A percentile compares a stretch with the other conserved stretches of the same genome.
Evolutionary conservation across 2,888 invertebrate species (phyloP).

Genomic region (Saturnia japonica): DNA sequence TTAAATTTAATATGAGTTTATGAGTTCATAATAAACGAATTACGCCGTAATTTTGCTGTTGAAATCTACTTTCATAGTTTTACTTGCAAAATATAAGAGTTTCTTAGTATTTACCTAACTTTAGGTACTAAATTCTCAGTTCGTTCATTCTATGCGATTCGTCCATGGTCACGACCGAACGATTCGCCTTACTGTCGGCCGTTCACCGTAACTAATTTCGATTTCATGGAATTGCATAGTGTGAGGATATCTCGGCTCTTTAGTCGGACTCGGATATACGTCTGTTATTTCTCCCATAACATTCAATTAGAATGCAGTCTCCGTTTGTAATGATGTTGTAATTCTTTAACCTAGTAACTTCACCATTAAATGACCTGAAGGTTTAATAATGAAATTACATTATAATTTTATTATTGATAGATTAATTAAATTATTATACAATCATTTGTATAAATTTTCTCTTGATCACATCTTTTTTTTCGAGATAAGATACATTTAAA

Average conservation of each 20-base stretch:
- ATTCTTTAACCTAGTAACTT: neutral
- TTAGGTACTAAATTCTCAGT: slow-evolving; percentile 10
- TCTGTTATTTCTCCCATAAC: slow-evolving; percentile 35
- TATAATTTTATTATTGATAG: too few relatives aligned
- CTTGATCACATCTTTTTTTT: too few relatives aligned
- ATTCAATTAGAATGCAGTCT: slow-evolving; percentile 27
- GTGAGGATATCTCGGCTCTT: slow-evolving; percentile 31
- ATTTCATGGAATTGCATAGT: slow-evolving; percentile 57
- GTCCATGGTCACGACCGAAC: slow-evolving; percentile 57
- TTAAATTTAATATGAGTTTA: neutral
- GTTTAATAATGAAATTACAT: neutral
- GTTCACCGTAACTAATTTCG: slow-evolving; percentile 60
- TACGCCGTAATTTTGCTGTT: neutral
- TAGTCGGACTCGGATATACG: slow-evolving; percentile 21
- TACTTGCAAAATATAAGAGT: neutral
- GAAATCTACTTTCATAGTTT: neutral
- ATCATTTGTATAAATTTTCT: too few relatives aligned
- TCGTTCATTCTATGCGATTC: slow-evolving; percentile 17
- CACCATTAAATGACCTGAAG: neutral
- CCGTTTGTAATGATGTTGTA: slow-evolving; percentile 9
- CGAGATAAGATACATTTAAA: neutral
- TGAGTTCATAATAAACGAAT: neutral
- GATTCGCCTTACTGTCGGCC: slow-evolving; percentile 48
- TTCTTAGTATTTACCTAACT: slow-evolving; percentile 6
- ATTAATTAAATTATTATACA: too few relatives aligned